These are phyloP conservation scores for Phocoena phocoena DNA, from an alignment of 2,113 vertebrate species.

Conservation along the genomic window DNA sequence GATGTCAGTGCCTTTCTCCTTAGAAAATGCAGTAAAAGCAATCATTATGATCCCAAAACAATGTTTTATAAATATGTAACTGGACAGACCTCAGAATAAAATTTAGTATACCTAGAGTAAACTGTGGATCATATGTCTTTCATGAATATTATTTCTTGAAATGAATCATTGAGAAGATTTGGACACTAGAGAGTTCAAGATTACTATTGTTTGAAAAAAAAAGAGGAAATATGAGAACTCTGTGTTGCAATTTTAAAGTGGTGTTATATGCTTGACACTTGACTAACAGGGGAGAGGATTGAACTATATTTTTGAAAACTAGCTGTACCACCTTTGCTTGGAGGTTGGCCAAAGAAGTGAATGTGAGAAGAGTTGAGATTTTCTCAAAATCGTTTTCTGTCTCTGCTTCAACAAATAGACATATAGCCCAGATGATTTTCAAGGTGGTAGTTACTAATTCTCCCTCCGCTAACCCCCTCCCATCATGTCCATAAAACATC, in stretches of 20 bases:
- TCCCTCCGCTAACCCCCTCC: neutral
- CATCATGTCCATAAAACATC: conserved; percentile 38
- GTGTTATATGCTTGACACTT: neutral
- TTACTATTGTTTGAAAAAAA: conserved; percentile 34
- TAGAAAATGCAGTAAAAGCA: conserved; percentile 62
- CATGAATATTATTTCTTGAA: conserved; percentile 50
- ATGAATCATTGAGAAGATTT: conserved; percentile 32
- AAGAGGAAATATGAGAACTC: conserved; percentile 22
- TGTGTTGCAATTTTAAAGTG: neutral
- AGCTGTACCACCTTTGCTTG: conserved; percentile 31
- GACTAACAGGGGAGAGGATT: neutral
- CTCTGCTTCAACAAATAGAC: conserved; percentile 26
- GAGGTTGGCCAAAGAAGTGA: neutral
- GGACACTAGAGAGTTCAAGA: conserved; percentile 37
- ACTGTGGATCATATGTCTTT: conserved; percentile 29
- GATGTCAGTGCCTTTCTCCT: conserved; percentile 53
- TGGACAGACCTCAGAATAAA: conserved; percentile 39
- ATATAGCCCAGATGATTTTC: neutral
- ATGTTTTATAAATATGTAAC: conserved; percentile 36
- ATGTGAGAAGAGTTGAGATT: neutral
- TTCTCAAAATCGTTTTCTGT: conserved; percentile 18
- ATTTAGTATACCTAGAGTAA: conserved; percentile 45
- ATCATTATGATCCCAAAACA: conserved; percentile 53
- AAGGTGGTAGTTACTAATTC: neutral
- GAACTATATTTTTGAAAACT: conserved; percentile 59